Evolutionary conservation across 2,113 vertebrate species (phyloP).

Genomic region (Rousettus leschenaultii): DNA sequence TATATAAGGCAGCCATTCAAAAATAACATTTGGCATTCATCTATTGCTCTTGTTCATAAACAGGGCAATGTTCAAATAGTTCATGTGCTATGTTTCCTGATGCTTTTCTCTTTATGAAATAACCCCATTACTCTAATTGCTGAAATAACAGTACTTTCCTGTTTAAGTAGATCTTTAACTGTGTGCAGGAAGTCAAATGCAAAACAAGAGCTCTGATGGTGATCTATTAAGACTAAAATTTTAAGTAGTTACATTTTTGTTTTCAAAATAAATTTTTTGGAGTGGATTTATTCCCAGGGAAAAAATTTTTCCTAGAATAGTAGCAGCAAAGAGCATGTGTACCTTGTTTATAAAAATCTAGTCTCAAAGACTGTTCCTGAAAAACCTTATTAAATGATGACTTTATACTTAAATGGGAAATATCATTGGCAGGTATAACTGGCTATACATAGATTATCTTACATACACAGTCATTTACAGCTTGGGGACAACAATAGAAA

Average conservation of each 20-base stretch:
- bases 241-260: constrained; percentile 44
- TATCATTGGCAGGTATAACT: background rate
- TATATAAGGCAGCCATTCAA: background rate
- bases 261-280: constrained; percentile 39
- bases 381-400: background rate
- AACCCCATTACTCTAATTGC: constrained; percentile 9
- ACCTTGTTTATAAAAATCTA: constrained; percentile 7
- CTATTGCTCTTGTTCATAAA: background rate
- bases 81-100: constrained; percentile 38
- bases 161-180: constrained; percentile 59
- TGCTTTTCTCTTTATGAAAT: constrained; percentile 34
- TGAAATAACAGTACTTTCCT: constrained; percentile 73
- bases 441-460: background rate
- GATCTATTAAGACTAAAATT: constrained; percentile 32
- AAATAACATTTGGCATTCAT: constrained; percentile 5
- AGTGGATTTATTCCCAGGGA: constrained; percentile 34
- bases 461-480: background rate
- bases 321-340: background rate
- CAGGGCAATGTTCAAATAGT: background rate
- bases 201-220: constrained; percentile 42
- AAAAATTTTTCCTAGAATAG: constrained; percentile 14
- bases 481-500: background rate
- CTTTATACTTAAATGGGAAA: background rate
- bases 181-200: constrained; percentile 74
- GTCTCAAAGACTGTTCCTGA: background rate